Conservation (phyloP, 2,797 vertebrate species). For the Molossus alvarezi region DNA sequence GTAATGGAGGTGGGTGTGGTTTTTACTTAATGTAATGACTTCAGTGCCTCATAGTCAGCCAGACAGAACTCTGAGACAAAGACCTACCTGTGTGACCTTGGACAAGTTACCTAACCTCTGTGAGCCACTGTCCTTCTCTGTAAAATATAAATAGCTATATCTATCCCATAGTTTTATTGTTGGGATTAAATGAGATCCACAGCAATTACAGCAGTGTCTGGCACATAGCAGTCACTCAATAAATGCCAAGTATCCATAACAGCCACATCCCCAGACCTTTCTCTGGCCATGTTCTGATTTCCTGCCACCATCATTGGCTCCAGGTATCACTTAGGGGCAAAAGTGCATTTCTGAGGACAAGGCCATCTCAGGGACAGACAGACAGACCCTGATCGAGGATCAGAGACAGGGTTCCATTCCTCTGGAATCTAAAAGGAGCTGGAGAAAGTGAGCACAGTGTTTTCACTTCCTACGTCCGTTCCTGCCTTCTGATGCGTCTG, state of each 20-base stretch:
- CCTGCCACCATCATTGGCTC: neutral
- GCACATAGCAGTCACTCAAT: neutral
- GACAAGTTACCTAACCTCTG: neutral
- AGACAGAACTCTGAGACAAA: neutral
- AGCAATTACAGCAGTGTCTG: neutral
- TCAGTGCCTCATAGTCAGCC: neutral
- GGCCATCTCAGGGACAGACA: neutral
- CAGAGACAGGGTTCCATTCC: neutral
- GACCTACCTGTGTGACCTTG: neutral
- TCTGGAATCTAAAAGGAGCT: neutral
- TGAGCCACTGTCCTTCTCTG: neutral
- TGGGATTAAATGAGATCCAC: neutral
- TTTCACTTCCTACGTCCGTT: neutral
- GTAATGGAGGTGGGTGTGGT: neutral
- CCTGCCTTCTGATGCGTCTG: neutral
- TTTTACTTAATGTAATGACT: neutral
- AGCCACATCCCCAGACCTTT: neutral
- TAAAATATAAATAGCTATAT: neutral
- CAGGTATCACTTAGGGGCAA: neutral
- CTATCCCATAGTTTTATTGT: neutral
- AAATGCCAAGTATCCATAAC: neutral
- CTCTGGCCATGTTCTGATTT: neutral
- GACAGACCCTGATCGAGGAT: neutral
- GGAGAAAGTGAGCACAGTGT: neutral
- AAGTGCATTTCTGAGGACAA: neutral